Evolutionary conservation across 2,888 invertebrate species (phyloP).

Genomic region (Dioctria rufipes): DNA sequence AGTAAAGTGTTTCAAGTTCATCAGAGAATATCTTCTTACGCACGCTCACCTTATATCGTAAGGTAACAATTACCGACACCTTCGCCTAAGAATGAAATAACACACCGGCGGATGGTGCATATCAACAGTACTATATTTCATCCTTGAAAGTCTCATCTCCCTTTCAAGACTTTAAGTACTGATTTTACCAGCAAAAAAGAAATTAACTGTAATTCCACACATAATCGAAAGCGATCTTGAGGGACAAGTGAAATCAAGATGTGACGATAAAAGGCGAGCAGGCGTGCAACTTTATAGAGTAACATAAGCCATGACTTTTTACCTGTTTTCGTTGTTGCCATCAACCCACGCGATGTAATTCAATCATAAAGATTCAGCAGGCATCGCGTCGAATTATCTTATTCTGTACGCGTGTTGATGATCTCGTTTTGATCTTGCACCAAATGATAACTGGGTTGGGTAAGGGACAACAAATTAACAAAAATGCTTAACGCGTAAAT

Average conservation of each 20-base stretch:
- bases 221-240: conserved; percentile 41
- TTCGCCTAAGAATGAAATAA: background rate
- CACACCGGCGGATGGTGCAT: background rate
- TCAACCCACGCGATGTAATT: conserved; percentile 13
- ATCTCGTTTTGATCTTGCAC: conserved; percentile 38
- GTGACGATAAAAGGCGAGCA: background rate
- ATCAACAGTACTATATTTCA: conserved; percentile 8
- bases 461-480: background rate
- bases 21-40: background rate
- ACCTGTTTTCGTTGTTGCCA: conserved; percentile 8
- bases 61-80: background rate
- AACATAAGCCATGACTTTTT: conserved; percentile 7
- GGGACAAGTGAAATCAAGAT: conserved; percentile 49
- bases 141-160: conserved; percentile 25
- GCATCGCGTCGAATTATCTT: background rate
- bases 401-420: conserved; percentile 2
- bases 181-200: conserved; percentile 21
- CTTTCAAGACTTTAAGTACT: background rate
- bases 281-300: background rate
- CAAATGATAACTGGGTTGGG: conserved; percentile 46
- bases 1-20: conserved; percentile 1
- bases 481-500: background rate
- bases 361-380: conserved; percentile 32
- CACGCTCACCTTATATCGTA: background rate
- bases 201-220: conserved; percentile 5